Evolutionary conservation across 1,140 invertebrate species (phyloP).

Genomic region (Probaryconus sp.): DNA sequence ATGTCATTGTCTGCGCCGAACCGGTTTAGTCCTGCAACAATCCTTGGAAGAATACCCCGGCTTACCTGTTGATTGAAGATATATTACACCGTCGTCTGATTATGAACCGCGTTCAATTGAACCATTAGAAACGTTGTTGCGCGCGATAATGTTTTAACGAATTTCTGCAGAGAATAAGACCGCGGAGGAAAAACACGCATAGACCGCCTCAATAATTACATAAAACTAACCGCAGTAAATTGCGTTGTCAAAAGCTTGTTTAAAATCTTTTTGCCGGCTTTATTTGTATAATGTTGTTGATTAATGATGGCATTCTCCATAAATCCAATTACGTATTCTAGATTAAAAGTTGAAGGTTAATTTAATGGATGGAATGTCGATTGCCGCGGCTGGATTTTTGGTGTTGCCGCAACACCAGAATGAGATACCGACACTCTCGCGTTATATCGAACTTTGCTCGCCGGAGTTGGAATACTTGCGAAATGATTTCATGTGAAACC

Average conservation of each 20-base stretch:
- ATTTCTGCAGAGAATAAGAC: neutral
- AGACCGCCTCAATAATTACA: slow-evolving; percentile 11
- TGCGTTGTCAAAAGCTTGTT: slow-evolving; percentile 17
- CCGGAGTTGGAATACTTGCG: slow-evolving; percentile 26
- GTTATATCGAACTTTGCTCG: slow-evolving; percentile 24
- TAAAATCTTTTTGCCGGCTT: neutral
- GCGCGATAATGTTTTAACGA: neutral
- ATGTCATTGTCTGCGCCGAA: slow-evolving; percentile 50
- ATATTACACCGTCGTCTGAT: slow-evolving; percentile 30
- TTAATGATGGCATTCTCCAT: slow-evolving; percentile 1
- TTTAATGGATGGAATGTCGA: slow-evolving; percentile 28
- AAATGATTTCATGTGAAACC: slow-evolving; percentile 47
- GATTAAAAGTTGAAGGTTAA: slow-evolving; percentile 24
- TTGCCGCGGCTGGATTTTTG: slow-evolving; percentile 17
- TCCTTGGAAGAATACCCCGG: slow-evolving; percentile 33
- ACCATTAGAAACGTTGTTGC: slow-evolving; percentile 16
- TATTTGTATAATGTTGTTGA: slow-evolving; percentile 10
- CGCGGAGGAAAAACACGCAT: slow-evolving; percentile 7
- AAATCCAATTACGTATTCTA: slow-evolving; percentile 33
- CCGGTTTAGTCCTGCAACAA: slow-evolving; percentile 39
- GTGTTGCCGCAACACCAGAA: slow-evolving; percentile 15
- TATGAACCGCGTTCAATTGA: slow-evolving; percentile 41
- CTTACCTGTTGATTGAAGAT: slow-evolving; percentile 52
- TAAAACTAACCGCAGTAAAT: slow-evolving; percentile 25
- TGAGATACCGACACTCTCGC: neutral